A percentile compares a stretch with the other conserved stretches of the same genome.
Conservation (phyloP, 1,140 invertebrate genomes). For the Sycophaga agraensis region DNA sequence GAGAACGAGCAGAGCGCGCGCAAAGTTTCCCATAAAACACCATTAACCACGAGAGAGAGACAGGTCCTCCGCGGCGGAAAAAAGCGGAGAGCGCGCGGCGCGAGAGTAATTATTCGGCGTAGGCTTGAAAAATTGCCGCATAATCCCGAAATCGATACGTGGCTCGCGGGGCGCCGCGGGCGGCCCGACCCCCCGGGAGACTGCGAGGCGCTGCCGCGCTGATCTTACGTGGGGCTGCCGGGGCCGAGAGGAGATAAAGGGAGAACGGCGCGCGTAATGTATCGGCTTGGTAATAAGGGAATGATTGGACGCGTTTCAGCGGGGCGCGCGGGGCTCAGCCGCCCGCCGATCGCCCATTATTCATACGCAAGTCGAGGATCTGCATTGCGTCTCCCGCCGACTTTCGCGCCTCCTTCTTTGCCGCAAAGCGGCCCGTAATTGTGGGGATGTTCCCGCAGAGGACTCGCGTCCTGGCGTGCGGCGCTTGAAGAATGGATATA, state of each 20-base stretch:
- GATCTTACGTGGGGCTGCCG: background rate
- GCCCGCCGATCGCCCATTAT: conserved; percentile 39
- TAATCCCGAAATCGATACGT: conserved; percentile 53
- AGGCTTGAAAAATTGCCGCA: conserved; percentile 55
- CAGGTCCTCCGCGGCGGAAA: too few species aligned
- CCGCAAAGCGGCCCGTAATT: too few species aligned
- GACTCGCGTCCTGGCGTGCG: too few species aligned
- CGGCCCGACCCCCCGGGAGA: too few species aligned
- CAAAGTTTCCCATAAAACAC: conserved; percentile 24
- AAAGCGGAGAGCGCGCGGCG: too few species aligned
- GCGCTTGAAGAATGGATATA: too few species aligned
- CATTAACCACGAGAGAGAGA: conserved; percentile 15
- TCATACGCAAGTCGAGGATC: conserved; percentile 34
- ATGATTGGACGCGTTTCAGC: conserved; percentile 51
- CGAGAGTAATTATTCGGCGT: conserved; percentile 48
- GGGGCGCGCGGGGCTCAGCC: conserved; percentile 36
- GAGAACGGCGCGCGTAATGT: conserved; percentile 46
- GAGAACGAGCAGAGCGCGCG: background rate
- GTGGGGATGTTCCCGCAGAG: too few species aligned
- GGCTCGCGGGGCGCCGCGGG: too few species aligned
- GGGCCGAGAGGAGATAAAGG: conserved; percentile 1
- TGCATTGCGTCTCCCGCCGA: too few species aligned
- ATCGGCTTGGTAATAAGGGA: conserved; percentile 57
- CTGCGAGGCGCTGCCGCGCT: background rate
- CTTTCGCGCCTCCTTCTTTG: too few species aligned